Conservation (phyloP, 1,140 invertebrate genomes). For the Aphidius gifuensis region DNA sequence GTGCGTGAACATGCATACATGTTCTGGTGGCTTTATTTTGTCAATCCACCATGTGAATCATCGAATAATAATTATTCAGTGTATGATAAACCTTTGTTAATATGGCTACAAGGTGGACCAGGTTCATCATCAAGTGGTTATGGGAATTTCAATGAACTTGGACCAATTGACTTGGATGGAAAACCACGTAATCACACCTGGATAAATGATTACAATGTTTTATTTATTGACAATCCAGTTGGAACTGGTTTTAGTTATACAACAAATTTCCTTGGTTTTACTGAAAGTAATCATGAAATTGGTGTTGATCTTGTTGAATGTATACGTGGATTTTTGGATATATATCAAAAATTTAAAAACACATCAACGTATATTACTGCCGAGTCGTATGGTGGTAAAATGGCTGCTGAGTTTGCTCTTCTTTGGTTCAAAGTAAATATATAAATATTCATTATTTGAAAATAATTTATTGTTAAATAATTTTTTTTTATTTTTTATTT, state of each 20-base stretch:
- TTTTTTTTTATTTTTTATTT: not conserved
- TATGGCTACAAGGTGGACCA: conserved; percentile 78
- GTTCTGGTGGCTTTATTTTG: conserved; percentile 81
- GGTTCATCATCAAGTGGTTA: conserved; percentile 73
- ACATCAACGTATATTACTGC: conserved; percentile 78
- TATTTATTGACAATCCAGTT: conserved; percentile 87
- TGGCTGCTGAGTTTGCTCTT: conserved; percentile 75
- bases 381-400: conserved; percentile 88
- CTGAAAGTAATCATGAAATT: conserved; percentile 68
- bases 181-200: conserved; percentile 69
- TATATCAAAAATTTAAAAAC: conserved; percentile 64
- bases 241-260: conserved; percentile 84
- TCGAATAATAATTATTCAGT: conserved; percentile 30
- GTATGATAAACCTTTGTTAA: conserved; percentile 66
- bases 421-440: conserved; percentile 59
- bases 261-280: conserved; percentile 57
- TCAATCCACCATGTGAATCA: not conserved
- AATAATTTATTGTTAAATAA: too few relatives aligned
- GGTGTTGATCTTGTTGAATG: conserved; percentile 72
- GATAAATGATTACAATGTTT: conserved; percentile 75
- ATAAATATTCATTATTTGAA: not conserved
- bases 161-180: conserved; percentile 66
- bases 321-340: conserved; percentile 63
- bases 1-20: conserved; percentile 71
- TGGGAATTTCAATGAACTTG: conserved; percentile 77